phyloP scores from a whole-genome alignment of 1,140 invertebrate species.

The Brachionus rubens region DNA sequence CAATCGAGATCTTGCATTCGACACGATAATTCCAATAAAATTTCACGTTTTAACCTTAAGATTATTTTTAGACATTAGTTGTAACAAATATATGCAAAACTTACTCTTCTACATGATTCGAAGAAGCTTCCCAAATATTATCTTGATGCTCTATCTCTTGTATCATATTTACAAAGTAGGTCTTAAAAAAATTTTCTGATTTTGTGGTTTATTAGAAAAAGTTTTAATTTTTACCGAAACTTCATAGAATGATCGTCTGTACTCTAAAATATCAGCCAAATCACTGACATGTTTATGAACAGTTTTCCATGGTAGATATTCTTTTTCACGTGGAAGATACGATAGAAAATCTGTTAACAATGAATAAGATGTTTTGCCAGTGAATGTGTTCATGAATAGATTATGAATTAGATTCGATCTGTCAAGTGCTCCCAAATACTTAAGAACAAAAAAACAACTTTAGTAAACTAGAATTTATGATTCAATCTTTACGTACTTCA shows the following conservation, averaged over 20 bases:
- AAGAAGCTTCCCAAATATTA: constrained; percentile 24
- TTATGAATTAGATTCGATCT: constrained; percentile 38
- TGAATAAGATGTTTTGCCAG: constrained; percentile 8
- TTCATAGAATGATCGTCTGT: constrained; percentile 23
- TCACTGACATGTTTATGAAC: constrained; percentile 19
- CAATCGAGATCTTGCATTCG: constrained; percentile 16
- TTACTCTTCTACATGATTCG: constrained; percentile 43
- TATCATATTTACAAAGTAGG: constrained; percentile 18
- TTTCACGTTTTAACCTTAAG: constrained; percentile 43
- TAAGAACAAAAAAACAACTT: background rate
- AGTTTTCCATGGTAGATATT: constrained; percentile 38
- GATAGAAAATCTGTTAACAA: constrained; percentile 2
- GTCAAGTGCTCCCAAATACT: constrained; percentile 27
- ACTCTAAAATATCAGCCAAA: constrained; percentile 20
- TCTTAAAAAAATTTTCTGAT: background rate
- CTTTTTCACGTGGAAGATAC: background rate
- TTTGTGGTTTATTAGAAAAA: background rate
- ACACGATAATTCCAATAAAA: constrained; percentile 28
- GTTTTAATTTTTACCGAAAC: background rate
- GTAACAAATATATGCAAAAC: too few species aligned
- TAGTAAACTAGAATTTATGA: background rate
- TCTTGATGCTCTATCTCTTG: constrained; percentile 7
- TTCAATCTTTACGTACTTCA: background rate
- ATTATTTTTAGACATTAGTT: too few species aligned
- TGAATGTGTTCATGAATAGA: constrained; percentile 4